Percentiles rank a stretch among this genome's conserved stretches.
Evolutionary conservation across 2,797 vertebrate species (phyloP).

Genomic region (Rhabdophis nuchalis): DNA sequence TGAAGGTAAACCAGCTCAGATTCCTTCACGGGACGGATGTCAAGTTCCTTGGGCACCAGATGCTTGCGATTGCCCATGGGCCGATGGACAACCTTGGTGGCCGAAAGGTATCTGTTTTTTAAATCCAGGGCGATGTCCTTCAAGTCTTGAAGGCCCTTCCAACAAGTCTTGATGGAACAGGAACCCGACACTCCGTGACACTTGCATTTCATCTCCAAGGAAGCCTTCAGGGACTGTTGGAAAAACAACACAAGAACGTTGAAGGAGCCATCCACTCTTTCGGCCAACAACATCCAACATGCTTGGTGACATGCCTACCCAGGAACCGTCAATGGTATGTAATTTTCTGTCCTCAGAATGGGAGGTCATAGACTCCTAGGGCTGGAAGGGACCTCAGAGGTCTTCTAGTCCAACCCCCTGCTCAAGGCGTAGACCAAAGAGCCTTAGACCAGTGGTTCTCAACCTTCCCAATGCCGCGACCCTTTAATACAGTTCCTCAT

Average conservation of each 20-base stretch:
- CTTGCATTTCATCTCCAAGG: constrained; percentile 97
- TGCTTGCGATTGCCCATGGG: constrained; percentile 96
- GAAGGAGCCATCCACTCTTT: constrained; percentile 23
- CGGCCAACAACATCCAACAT: background rate
- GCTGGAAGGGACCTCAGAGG: background rate
- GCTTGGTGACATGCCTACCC: background rate
- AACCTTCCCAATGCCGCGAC: too few species aligned
- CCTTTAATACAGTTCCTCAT: too few species aligned
- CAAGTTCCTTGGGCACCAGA: constrained; percentile 96
- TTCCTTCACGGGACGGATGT: constrained; percentile 91
- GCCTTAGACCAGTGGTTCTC: too few species aligned
- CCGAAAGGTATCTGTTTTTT: constrained; percentile 94
- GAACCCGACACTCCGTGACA: constrained; percentile 98
- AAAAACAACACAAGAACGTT: constrained; percentile 36
- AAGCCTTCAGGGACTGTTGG: constrained; percentile 82
- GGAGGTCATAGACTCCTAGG: background rate
- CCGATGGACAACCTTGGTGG: constrained; percentile 93
- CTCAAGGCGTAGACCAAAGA: too few species aligned
- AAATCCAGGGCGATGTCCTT: constrained; percentile 89
- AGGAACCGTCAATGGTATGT: background rate
- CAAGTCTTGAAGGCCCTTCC: constrained; percentile 94
- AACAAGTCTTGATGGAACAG: constrained; percentile 97
- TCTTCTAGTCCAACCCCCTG: too few species aligned
- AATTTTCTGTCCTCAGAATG: background rate
- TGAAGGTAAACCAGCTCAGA: constrained; percentile 95